Percentiles rank a stretch among this genome's conserved stretches.
Evolutionary conservation across 1,140 invertebrate species (phyloP).

Genomic region (Colletes gigas): DNA sequence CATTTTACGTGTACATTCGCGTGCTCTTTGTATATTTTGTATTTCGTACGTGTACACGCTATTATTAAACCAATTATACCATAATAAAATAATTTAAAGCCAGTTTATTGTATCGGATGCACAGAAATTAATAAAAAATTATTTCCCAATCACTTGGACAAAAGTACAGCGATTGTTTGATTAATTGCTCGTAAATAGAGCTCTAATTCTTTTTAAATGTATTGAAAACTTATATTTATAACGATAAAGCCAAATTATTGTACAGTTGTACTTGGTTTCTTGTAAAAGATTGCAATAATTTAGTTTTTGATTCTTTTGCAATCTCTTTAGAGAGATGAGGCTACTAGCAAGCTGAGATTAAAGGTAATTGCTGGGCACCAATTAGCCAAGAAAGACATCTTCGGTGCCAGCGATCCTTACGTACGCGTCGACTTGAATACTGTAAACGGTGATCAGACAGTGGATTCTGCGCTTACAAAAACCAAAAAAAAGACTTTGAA

Average conservation of each 20-base stretch:
- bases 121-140: neutral
- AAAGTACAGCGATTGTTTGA: neutral
- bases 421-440: slow-evolving; percentile 95
- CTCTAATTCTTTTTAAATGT: neutral
- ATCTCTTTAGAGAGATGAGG: slow-evolving; percentile 85
- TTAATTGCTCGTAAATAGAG: neutral
- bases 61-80: neutral
- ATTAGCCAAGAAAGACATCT: slow-evolving; percentile 98
- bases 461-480: slow-evolving; percentile 96
- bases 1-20: neutral
- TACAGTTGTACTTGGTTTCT: too few relatives aligned
- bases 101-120: neutral
- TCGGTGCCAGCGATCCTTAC: slow-evolving; percentile 99
- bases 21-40: neutral
- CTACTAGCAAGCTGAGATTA: slow-evolving; percentile 88
- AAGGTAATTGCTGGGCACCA: slow-evolving; percentile 93
- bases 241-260: neutral
- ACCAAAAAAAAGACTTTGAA: slow-evolving; percentile 98
- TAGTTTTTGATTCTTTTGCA: neutral
- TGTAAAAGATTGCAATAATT: neutral
- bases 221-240: neutral
- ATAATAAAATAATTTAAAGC: neutral
- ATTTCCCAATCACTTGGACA: neutral
- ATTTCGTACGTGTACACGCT: neutral
- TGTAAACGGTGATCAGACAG: slow-evolving; percentile 90